phyloP scores from a whole-genome alignment of 2,113 vertebrate genomes.

The Ictidomys tridecemlineatus region DNA sequence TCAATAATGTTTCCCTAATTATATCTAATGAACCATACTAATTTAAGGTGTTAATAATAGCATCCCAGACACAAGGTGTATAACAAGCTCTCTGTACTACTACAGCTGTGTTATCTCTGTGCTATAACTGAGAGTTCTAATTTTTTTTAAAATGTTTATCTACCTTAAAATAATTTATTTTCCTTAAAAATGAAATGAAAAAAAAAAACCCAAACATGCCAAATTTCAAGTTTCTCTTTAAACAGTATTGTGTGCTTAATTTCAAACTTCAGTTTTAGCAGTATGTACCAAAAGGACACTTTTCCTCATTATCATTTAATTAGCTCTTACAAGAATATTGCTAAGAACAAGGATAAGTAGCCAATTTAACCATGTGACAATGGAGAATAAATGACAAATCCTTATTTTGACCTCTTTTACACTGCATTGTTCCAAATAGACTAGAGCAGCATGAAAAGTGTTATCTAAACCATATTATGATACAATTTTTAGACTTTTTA shows the following conservation, averaged over 20 bases:
- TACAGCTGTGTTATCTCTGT: neutral
- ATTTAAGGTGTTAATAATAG: neutral
- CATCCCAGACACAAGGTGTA: fast-evolving
- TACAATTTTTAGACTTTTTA: neutral
- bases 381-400: neutral
- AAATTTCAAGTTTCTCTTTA: slow-evolving; percentile 17
- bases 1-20: neutral
- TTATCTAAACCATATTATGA: neutral
- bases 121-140: neutral
- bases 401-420: neutral
- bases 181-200: neutral
- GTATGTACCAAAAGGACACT: neutral
- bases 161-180: neutral
- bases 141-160: neutral
- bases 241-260: neutral
- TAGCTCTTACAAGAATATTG: slow-evolving; percentile 24
- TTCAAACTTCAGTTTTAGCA: neutral
- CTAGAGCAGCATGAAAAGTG: neutral
- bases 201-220: neutral
- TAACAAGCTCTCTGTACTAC: neutral
- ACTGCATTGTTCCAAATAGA: neutral
- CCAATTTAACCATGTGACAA: neutral
- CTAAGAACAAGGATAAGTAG: neutral
- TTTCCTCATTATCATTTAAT: slow-evolving; percentile 42
- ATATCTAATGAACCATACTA: neutral